Percentiles rank a stretch among this genome's conserved stretches.
Conservation (phyloP, 2,888 invertebrate species). For the Microctonus brassicae region DNA sequence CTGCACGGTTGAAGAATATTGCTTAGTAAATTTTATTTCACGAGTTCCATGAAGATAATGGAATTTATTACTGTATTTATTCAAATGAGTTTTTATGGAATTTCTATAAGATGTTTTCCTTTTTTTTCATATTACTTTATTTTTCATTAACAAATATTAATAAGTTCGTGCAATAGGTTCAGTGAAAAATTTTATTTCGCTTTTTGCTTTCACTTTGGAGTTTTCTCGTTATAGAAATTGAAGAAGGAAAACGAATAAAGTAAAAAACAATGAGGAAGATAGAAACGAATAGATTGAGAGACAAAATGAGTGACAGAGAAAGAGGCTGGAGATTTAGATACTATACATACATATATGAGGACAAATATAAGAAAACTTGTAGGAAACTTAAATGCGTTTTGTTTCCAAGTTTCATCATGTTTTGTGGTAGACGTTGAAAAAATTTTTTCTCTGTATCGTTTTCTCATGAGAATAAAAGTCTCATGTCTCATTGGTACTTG, state of each 20-base stretch:
- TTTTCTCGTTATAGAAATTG: background rate
- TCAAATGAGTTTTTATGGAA: conserved; percentile 5
- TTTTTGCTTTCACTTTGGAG: background rate
- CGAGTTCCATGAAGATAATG: background rate
- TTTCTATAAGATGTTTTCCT: background rate
- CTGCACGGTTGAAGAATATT: background rate
- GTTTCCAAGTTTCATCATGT: conserved; percentile 41
- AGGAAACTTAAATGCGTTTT: conserved; percentile 52
- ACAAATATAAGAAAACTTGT: too few relatives aligned
- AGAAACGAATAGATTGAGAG: background rate
- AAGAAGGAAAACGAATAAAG: background rate
- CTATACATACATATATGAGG: too few relatives aligned
- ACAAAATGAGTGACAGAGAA: background rate
- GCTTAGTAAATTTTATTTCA: conserved; percentile 1
- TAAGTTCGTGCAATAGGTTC: background rate
- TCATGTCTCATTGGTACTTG: conserved; percentile 21
- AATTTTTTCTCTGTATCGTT: conserved; percentile 20
- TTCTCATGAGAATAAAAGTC: conserved; percentile 18
- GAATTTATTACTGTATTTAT: conserved; percentile 22
- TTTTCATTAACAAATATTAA: background rate
- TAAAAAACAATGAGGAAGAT: background rate
- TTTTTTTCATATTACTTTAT: background rate
- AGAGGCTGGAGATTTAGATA: background rate
- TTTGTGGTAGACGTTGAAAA: conserved; percentile 2
- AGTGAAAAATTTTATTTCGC: background rate